Conservation (phyloP, 1,140 invertebrate species). For the Dendroctonus ponderosae region DNA sequence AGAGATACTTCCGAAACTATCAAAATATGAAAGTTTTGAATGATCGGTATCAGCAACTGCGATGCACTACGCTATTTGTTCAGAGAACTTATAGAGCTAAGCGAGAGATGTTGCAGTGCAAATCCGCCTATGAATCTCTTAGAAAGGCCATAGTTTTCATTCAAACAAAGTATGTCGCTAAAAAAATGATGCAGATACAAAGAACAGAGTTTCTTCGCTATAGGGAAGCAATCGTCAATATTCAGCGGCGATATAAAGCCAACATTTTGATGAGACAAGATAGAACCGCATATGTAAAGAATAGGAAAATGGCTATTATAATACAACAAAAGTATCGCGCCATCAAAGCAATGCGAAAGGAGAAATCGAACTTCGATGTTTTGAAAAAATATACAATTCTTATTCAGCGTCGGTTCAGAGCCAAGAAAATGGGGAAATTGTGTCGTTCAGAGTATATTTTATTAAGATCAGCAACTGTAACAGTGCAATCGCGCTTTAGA, state of each 20-base stretch:
- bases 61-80: constrained; percentile 45
- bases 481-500: constrained; percentile 45
- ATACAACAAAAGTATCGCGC: constrained; percentile 46
- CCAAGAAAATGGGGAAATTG: constrained; percentile 41
- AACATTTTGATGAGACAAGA: constrained; percentile 41
- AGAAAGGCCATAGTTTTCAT: constrained; percentile 21
- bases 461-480: constrained; percentile 44
- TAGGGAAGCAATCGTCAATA: constrained; percentile 1
- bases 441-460: constrained; percentile 38
- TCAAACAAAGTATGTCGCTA: constrained; percentile 43
- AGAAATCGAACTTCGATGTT: constrained; percentile 47
- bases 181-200: constrained; percentile 26
- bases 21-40: constrained; percentile 39
- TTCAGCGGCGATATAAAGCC: constrained; percentile 48
- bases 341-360: constrained; percentile 29
- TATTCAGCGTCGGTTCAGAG: constrained; percentile 45
- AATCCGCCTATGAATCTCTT: neutral
- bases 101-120: constrained; percentile 39
- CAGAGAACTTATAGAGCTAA: constrained; percentile 49
- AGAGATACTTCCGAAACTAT: constrained; percentile 43
- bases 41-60: constrained; percentile 41
- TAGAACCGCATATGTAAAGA: constrained; percentile 38
- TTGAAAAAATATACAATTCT: constrained; percentile 37
- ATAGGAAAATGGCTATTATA: constrained; percentile 30
- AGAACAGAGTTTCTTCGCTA: no score